Base-by-base conservation (phyloP, 2,113 vertebrate genomes). In the Gulo gulo region DNA sequence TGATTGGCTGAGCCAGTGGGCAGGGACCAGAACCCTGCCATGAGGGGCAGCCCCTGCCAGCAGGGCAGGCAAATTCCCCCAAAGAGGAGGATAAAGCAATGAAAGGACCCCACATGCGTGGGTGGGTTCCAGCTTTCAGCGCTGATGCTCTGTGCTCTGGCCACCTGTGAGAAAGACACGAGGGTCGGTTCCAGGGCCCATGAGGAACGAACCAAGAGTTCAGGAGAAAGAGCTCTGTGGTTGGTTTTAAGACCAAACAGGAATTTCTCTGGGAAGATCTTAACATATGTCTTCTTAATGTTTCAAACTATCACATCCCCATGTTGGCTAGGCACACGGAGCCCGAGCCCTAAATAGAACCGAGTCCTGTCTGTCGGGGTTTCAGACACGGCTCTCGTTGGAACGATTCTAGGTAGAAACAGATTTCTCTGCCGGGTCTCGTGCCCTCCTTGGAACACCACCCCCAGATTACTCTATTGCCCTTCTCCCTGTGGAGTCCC, bases 1-100 rank as follows among this genome's bases (percentile, higher is more conserved):
- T 71, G 94, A 83, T n/a, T 39, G 83, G 86, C 61, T 94, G 82
- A 94, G 79, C 71, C 6, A 6, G 45, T 83, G 42, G 23, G n/a
- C 23, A 47, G 63, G 52, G 26, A 39, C 7, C 12, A n/a, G n/a
- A 47, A 31, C 74, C 39, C 34, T n/a, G 55, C 20, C 79, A 26
- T 55, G 34, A 79, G 50, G 16, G 16, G 36, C 31, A 6, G 69
- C 50, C 15, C 31, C 52, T 47, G 63, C 13, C 11, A 73, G 69
- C 23, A n/a, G 1, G 1, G 23, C 10, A 47, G 42, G 24, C 31
- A 39, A 11, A 23, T 47, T 36, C n/a, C 63, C 55, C 15, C 12
- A 31, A 47, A 42, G 78, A 81, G 65, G 69, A 88, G 69, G 34
- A 3, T 8, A 24, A 39, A 84, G 69, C 52, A 47, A 34, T 55